Evolutionary conservation across 2,797 vertebrate genomes (phyloP).

Genomic region (Sebastes nivosus): DNA sequence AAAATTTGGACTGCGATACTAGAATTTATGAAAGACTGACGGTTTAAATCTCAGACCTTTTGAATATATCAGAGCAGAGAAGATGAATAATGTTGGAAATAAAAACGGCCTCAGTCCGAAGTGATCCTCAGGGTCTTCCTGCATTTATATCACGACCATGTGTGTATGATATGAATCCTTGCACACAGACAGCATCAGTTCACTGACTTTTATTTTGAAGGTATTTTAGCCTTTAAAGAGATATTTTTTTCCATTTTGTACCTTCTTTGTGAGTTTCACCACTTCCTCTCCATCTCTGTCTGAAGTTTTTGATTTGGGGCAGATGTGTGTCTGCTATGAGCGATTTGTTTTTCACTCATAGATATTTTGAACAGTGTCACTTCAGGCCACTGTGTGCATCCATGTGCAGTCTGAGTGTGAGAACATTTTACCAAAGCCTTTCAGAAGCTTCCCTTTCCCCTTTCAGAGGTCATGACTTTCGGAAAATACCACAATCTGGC

Average conservation of each 20-base stretch:
- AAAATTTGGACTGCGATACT: not conserved
- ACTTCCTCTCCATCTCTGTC: not conserved
- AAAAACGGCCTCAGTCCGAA: not conserved
- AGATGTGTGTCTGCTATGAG: not conserved
- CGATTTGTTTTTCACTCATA: not conserved
- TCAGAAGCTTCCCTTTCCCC: not conserved
- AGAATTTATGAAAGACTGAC: not conserved
- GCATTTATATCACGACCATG: constrained; percentile 31
- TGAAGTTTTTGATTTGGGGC: not conserved
- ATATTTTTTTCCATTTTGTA: not conserved
- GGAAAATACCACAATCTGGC: not conserved
- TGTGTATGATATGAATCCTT: not conserved
- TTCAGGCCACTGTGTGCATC: not conserved
- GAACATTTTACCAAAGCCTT: not conserved
- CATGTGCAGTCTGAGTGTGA: not conserved
- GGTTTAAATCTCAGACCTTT: constrained; percentile 4
- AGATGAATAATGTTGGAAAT: constrained; percentile 4
- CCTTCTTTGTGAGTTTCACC: not conserved
- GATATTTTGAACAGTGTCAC: not conserved
- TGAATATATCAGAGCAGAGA: not conserved
- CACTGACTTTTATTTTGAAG: not conserved
- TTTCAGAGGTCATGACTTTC: not conserved
- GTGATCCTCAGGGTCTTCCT: not conserved
- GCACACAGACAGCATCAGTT: not conserved
- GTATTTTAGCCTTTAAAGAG: not conserved